These are phyloP conservation scores for Hassar affinis DNA, from an alignment of 2,113 vertebrate species.

Conservation along the genomic window DNA sequence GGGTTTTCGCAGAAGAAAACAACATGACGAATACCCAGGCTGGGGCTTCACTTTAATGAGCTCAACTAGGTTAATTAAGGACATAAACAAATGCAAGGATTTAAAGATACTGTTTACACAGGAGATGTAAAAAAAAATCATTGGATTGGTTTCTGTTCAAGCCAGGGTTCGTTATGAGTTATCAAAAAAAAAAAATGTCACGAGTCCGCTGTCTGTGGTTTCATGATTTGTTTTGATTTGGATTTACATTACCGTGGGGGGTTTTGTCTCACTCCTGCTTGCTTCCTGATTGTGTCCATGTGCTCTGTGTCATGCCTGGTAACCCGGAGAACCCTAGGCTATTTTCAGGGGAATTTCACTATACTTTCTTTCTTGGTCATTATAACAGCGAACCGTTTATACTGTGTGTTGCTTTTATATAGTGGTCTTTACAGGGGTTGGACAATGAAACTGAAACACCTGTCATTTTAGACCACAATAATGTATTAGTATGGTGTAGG, in stretches of 20 bases:
- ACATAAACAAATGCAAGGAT: neutral
- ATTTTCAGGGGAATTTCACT: too few relatives aligned
- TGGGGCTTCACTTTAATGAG: constrained; percentile 16
- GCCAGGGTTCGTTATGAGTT: neutral
- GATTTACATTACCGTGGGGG: too few relatives aligned
- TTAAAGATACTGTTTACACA: neutral
- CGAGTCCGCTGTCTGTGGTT: neutral
- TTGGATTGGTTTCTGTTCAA: neutral
- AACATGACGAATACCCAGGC: neutral
- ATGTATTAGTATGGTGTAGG: too few relatives aligned
- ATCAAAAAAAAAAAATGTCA: neutral
- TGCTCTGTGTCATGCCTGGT: neutral
- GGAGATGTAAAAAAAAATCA: neutral
- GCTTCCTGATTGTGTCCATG: neutral
- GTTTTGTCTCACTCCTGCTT: neutral
- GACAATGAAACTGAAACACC: too few relatives aligned
- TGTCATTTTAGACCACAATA: too few relatives aligned
- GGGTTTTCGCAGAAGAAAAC: constrained; percentile 15
- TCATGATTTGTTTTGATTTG: neutral
- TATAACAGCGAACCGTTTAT: too few relatives aligned
- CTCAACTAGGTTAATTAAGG: constrained; percentile 3
- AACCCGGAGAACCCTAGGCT: too few relatives aligned
- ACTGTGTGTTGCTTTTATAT: too few relatives aligned
- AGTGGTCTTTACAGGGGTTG: too few relatives aligned
- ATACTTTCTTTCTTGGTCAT: too few relatives aligned